Evolutionary conservation across 2,888 invertebrate species (phyloP).

Genomic region (Nipponacmea schrenckii): DNA sequence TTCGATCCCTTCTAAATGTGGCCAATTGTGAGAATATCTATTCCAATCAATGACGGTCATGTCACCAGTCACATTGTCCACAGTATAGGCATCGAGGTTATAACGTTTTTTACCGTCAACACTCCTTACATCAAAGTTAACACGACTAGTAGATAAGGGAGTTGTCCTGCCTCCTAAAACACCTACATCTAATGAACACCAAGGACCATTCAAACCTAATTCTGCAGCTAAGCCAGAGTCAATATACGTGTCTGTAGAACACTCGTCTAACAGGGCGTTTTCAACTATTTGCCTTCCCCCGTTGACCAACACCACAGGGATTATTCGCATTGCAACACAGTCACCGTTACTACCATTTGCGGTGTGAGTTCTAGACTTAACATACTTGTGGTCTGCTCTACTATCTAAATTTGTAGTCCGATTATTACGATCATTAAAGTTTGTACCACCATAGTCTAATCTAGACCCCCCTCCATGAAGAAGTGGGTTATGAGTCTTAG

Average conservation of each 20-base stretch:
- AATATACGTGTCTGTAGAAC: not conserved
- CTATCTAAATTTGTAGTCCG: too few species aligned
- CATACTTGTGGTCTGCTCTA: too few species aligned
- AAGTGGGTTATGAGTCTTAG: too few species aligned
- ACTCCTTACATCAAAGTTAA: not conserved
- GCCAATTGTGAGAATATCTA: conserved; percentile 6
- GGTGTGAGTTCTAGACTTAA: not conserved
- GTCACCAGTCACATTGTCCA: conserved; percentile 12
- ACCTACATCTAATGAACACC: not conserved
- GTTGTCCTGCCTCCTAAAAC: conserved; percentile 5
- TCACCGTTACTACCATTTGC: not conserved
- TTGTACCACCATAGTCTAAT: too few species aligned
- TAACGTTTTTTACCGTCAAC: not conserved
- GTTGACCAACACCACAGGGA: conserved; percentile 7
- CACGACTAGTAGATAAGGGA: conserved; percentile 2
- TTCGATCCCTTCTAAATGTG: conserved; percentile 11
- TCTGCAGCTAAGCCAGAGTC: conserved; percentile 12
- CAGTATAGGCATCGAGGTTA: conserved; percentile 3
- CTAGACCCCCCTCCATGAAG: too few species aligned
- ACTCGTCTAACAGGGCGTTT: conserved; percentile 2
- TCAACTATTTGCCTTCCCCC: not conserved
- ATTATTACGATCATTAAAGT: too few species aligned
- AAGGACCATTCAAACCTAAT: conserved; percentile 6
- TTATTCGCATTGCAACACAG: not conserved
- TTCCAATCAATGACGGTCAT: conserved; percentile 13